Evolutionary conservation across 2,888 invertebrate genomes (phyloP).

Genomic region (Orthosia gothica): DNA sequence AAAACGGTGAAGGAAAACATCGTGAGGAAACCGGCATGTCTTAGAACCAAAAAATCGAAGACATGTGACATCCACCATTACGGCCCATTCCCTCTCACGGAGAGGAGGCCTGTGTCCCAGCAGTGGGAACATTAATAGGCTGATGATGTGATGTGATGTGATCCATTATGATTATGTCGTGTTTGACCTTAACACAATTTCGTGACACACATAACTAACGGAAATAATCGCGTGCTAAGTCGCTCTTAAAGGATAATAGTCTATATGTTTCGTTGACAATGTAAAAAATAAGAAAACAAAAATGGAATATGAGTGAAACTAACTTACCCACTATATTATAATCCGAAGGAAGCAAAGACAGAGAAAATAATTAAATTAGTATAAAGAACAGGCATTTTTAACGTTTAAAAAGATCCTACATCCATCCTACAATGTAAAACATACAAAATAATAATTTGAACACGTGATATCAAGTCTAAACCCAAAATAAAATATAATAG

Average conservation of each 20-base stretch:
- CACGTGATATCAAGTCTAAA: neutral
- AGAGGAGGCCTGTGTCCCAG: no score
- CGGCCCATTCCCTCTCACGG: no score
- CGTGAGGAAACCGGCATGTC: no score
- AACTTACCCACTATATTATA: conserved; percentile 63
- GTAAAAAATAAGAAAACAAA: neutral
- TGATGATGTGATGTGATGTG: no score
- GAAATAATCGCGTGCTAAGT: conserved; percentile 9
- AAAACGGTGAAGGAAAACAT: no score
- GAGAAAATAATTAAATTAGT: conserved; percentile 51
- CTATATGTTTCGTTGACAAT: neutral
- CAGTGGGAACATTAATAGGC: no score
- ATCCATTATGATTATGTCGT: neutral
- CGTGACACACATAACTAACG: conserved; percentile 19
- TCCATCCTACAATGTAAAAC: neutral
- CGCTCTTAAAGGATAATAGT: neutral
- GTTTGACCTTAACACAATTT: conserved; percentile 2
- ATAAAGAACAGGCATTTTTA: conserved; percentile 19
- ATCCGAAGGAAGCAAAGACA: conserved; percentile 60
- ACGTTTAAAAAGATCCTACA: neutral
- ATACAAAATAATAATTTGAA: neutral
- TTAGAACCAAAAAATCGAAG: no score
- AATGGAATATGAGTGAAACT: conserved; percentile 40
- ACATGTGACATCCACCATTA: no score
- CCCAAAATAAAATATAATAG: conserved; percentile 5